Conservation (phyloP, 2,888 invertebrate genomes). For the Petrophora chlorosata region DNA sequence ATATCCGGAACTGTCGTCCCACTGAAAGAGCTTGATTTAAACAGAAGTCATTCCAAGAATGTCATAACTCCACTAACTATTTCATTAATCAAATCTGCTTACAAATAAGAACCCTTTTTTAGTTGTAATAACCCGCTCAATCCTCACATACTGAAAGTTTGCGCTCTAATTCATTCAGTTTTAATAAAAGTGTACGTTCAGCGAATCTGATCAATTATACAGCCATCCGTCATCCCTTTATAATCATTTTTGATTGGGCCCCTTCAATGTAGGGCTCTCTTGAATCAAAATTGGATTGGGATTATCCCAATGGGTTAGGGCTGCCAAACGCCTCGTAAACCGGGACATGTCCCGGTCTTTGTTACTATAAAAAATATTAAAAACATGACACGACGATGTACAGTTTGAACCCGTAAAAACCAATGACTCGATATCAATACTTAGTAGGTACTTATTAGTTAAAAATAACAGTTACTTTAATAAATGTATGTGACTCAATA, state of each 20-base stretch:
- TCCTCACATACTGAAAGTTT: conserved; percentile 7
- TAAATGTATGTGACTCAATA: no score
- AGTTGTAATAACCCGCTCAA: no score
- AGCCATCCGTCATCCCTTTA: conserved; percentile 43
- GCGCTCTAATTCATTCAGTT: conserved; percentile 17
- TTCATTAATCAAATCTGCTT: no score
- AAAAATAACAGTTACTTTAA: no score
- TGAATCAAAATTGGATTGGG: conserved; percentile 54
- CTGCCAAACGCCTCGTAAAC: conserved; percentile 17
- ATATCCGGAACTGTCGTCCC: no score
- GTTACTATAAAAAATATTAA: background rate
- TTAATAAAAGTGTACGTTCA: conserved; percentile 26
- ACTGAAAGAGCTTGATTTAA: no score
- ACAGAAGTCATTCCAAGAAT: no score
- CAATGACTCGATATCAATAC: background rate
- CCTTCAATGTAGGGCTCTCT: conserved; percentile 45
- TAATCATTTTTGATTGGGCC: conserved; percentile 53
- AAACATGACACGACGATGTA: background rate
- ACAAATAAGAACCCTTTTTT: no score
- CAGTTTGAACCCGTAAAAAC: background rate
- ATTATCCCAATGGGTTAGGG: conserved; percentile 46
- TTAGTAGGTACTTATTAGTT: no score
- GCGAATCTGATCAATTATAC: conserved; percentile 37
- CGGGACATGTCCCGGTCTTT: conserved; percentile 40
- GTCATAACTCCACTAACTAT: no score